Conservation (phyloP, 2,797 vertebrate genomes). For the Morelia viridis region DNA sequence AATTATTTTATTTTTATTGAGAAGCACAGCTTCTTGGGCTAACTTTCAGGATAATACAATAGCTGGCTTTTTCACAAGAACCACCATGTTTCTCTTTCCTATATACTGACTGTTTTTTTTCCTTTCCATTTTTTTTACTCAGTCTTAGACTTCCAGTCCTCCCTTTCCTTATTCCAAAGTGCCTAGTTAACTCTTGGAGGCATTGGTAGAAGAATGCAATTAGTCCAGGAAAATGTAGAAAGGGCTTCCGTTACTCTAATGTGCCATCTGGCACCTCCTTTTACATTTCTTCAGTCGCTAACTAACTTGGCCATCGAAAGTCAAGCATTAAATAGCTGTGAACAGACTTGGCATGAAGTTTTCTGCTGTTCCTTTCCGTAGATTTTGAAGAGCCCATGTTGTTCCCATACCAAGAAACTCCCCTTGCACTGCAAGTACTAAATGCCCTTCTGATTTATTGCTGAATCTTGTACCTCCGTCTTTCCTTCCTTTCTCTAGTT, state of each 20-base stretch:
- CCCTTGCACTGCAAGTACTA: not conserved
- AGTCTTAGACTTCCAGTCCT: not conserved
- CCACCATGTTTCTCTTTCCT: not conserved
- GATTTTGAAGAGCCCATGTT: not conserved
- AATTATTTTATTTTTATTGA: no score
- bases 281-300: not conserved
- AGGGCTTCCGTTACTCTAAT: not conserved
- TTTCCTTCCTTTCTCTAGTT: conserved; percentile 43
- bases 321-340: not conserved
- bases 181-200: not conserved
- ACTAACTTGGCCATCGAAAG: not conserved
- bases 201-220: not conserved
- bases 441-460: not conserved
- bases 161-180: not conserved
- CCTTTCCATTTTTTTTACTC: not conserved
- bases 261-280: not conserved
- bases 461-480: no score
- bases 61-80: not conserved
- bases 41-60: not conserved
- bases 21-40: not conserved
- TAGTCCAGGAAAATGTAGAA: not conserved
- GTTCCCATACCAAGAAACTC: not conserved
- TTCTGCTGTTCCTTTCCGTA: not conserved
- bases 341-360: not conserved
- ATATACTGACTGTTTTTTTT: not conserved